These are phyloP conservation scores for Oophaga pumilio DNA, from an alignment of 2,113 vertebrate genomes.

Conservation along the genomic window DNA sequence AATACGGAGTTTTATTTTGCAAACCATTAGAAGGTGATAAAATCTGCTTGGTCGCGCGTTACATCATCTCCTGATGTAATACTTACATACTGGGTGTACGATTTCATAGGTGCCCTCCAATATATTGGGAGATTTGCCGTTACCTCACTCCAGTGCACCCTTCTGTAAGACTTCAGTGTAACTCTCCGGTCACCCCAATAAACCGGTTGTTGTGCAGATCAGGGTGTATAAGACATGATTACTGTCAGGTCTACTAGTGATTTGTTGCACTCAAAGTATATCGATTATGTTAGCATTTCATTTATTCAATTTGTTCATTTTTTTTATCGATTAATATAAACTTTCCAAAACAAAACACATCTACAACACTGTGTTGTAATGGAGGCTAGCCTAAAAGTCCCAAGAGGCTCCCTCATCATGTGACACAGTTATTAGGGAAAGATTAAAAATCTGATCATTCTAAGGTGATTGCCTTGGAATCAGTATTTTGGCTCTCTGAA, in stretches of 20 bases:
- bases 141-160: constrained; percentile 43
- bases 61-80: background rate
- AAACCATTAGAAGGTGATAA: background rate
- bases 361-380: background rate
- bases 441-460: background rate
- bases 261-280: background rate
- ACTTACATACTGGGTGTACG: background rate
- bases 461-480: background rate
- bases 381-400: background rate
- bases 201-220: background rate
- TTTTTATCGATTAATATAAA: background rate
- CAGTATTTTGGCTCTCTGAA: constrained; percentile 31
- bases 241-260: background rate
- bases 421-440: background rate
- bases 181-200: background rate
- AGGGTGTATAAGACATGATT: background rate
- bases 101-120: background rate
- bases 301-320: background rate
- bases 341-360: background rate
- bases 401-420: background rate
- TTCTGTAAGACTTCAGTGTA: background rate
- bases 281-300: background rate
- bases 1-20: background rate
- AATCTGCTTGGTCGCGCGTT: background rate
- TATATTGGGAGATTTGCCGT: constrained; percentile 16